phyloP scores from a whole-genome alignment of 1,140 invertebrate genomes.

The Drosophila ironensis region DNA sequence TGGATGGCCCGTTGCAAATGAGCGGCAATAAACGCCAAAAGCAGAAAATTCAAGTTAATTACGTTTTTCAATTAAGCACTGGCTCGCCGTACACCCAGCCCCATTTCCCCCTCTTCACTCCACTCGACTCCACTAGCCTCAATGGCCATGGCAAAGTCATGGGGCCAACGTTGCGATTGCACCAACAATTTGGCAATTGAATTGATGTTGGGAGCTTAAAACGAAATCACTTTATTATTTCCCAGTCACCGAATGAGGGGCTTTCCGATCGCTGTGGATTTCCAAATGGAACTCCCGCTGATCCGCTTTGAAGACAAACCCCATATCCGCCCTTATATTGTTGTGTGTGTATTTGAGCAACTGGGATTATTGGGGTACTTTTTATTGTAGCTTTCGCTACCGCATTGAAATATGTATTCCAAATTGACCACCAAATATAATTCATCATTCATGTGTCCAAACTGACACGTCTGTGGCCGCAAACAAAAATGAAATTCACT shows the following conservation, averaged over 20 bases:
- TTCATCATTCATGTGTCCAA: constrained; percentile 78
- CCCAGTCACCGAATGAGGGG: neutral
- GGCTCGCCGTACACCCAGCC: constrained; percentile 29
- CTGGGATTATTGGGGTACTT: constrained; percentile 14
- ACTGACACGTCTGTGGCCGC: constrained; percentile 76
- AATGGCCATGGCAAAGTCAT: constrained; percentile 19
- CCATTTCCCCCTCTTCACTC: neutral
- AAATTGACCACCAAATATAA: constrained; percentile 59
- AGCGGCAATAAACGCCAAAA: constrained; percentile 77
- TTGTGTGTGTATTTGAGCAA: neutral
- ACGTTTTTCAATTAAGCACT: constrained; percentile 77
- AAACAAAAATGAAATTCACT: constrained; percentile 76
- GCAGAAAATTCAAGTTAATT: constrained; percentile 79
- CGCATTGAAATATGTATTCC: constrained; percentile 18
- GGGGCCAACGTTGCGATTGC: constrained; percentile 17
- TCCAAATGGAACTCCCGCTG: neutral
- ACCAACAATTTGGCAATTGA: constrained; percentile 62
- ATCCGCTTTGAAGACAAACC: constrained; percentile 1
- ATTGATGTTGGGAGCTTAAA: constrained; percentile 41
- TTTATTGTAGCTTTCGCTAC: constrained; percentile 7
- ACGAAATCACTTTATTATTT: constrained; percentile 36
- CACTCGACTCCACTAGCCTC: neutral
- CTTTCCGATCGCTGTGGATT: constrained; percentile 2
- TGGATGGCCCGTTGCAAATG: constrained; percentile 63
- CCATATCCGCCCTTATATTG: neutral